phyloP scores from a whole-genome alignment of 2,797 vertebrate species.

The Hephaestus fuliginosus region DNA sequence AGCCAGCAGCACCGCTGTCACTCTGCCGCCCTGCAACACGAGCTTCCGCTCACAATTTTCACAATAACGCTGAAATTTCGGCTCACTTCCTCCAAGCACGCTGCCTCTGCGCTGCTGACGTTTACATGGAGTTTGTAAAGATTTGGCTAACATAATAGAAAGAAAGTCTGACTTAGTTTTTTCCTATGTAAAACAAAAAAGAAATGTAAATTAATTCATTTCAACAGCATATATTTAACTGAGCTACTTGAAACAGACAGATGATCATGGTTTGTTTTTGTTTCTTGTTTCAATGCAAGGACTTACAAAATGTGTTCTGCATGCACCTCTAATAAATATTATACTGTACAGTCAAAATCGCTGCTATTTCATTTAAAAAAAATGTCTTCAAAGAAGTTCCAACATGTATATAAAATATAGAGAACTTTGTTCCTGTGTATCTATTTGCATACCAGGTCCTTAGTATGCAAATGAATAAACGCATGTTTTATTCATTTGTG shows the following conservation, averaged over 20 bases:
- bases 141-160: neutral
- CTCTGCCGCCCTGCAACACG: accelerated
- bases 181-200: neutral
- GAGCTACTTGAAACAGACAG: no score
- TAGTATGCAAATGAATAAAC: no score
- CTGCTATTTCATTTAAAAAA: neutral
- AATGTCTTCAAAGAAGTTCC: neutral
- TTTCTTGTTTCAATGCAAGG: neutral
- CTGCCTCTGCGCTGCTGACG: no score
- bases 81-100: no score
- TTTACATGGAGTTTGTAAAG: no score
- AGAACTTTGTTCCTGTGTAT: no score
- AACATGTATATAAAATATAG: no score
- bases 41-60: constrained; percentile 50
- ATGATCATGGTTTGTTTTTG: neutral
- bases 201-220: neutral
- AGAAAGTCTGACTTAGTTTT: neutral
- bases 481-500: no score
- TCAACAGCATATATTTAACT: neutral
- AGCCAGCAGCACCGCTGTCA: constrained; percentile 27
- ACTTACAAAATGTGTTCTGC: neutral
- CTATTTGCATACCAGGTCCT: neutral
- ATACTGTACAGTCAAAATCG: neutral
- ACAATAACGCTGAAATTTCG: constrained; percentile 25
- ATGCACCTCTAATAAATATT: neutral